Evolutionary conservation across 1,140 invertebrate species (phyloP), one percentile per base, ranked within the genome.

Genomic region (Drosophila elegans): DNA sequence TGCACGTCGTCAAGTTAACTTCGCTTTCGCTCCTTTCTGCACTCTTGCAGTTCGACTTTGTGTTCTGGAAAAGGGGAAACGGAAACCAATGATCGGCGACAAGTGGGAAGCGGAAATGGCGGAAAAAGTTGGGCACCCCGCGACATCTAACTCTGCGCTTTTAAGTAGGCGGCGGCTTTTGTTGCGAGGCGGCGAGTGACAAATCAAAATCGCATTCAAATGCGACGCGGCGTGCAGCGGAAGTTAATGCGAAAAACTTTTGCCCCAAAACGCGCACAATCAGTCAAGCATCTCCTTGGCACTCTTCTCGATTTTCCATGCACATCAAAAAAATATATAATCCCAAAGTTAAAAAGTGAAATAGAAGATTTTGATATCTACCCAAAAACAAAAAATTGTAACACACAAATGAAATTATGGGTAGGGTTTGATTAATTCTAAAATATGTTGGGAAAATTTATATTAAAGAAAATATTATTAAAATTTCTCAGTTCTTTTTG

Each of bases 241-340:
- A 89, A 89, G 84, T 89, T 89, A 89, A 89, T 89, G 84, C 85
- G 84, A 89, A 89, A 89, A 89, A 89, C 80, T 89, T 89, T 89
- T 71, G 63, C 80, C 71, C 83, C 60, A 74, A 61, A 81, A 80
- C 69, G 52, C 62, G 66, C 82, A 89, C 85, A 89, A 89, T 88
- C 84, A 88, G 80, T 84, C 84, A 88, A 78, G 56, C 76, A 74
- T 76, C 78, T 64, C 34, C 34, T 38, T 36, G 55, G 12, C 25
- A 29, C 25, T 29, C 27, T 34, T 32, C 1, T 4, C 13, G 9
- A 36, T 60, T 44, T 45, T n/a, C 12, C 21, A 16, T 38, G 32
- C 49, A 52, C 49, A 36, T 21, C 1, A 5, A 52, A 36, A 51
- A 21, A 36, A 32, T 32, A 32, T 32, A 5, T 32, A 32, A 32